These are phyloP conservation scores for Scaptomyza caliginosa DNA, from an alignment of 2,888 invertebrate genomes.

Conservation along the genomic window DNA sequence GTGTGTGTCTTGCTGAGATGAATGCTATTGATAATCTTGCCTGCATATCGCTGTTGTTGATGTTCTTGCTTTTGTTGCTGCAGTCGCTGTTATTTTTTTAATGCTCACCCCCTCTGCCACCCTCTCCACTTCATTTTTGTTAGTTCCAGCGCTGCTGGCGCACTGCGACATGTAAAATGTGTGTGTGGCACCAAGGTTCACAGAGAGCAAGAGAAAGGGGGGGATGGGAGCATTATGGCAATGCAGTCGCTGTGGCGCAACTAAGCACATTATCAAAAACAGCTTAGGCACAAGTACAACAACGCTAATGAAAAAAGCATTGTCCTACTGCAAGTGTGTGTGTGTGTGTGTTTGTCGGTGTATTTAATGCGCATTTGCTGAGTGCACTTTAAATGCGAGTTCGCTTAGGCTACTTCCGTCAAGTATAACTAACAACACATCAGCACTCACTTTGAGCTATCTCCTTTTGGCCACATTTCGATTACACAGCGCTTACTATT, in stretches of 20 bases:
- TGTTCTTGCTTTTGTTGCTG: constrained; percentile 20
- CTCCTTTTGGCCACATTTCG: constrained; percentile 28
- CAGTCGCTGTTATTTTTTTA: constrained; percentile 23
- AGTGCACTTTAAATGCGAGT: constrained; percentile 18
- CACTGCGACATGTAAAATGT: constrained; percentile 39
- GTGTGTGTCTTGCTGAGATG: constrained; percentile 47
- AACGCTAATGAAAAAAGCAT: constrained; percentile 38
- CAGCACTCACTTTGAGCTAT: constrained; percentile 15
- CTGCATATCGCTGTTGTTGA: constrained; percentile 29
- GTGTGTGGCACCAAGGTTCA: constrained; percentile 10
- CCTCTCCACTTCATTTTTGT: constrained; percentile 45
- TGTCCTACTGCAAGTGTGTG: constrained; percentile 1
- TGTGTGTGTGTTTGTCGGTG: constrained; percentile 1
- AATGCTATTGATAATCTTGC: constrained; percentile 65
- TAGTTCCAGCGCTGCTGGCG: constrained; percentile 28
- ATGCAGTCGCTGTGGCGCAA: constrained; percentile 5
- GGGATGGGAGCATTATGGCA: constrained; percentile 12
- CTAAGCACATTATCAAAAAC: constrained; percentile 50
- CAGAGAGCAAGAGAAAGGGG: not conserved
- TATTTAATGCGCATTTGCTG: constrained; percentile 21
- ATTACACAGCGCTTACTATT: constrained; percentile 23
- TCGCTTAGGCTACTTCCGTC: not conserved
- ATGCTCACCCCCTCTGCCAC: not conserved
- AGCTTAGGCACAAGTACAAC: constrained; percentile 18
- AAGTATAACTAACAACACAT: not conserved